These are phyloP conservation scores for Onychomys arenicola DNA, from an alignment of 2,797 vertebrate species.

Conservation along the genomic window DNA sequence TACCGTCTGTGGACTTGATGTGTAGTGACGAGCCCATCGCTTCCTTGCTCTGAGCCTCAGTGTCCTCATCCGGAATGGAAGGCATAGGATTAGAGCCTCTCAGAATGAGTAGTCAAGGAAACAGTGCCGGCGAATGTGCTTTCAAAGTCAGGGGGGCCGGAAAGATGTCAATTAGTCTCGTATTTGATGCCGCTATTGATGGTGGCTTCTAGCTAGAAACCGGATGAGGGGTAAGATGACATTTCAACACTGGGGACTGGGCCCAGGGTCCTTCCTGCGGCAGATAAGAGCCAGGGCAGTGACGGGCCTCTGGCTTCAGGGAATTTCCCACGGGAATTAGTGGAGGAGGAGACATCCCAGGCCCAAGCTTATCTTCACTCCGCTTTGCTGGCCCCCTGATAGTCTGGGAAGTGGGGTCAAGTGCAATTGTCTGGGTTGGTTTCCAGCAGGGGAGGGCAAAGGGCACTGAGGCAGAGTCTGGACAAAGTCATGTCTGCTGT, in stretches of 20 bases:
- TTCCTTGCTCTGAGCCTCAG: background rate
- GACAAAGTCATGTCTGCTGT: background rate
- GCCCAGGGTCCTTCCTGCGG: constrained; percentile 59
- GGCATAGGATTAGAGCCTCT: background rate
- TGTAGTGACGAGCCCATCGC: background rate
- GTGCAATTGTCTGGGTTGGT: constrained; percentile 77
- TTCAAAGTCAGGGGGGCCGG: background rate
- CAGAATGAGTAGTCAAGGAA: background rate
- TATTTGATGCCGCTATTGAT: background rate
- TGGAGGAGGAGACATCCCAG: constrained; percentile 58
- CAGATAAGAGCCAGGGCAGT: constrained; percentile 70
- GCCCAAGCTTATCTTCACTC: constrained; percentile 71
- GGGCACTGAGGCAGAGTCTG: constrained; percentile 23
- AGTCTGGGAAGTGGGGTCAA: constrained; percentile 78
- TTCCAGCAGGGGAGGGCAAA: constrained; percentile 63
- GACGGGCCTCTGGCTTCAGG: constrained; percentile 21
- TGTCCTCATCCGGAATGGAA: background rate
- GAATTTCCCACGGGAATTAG: constrained; percentile 80
- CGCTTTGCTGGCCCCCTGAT: background rate
- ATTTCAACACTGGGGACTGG: constrained; percentile 66
- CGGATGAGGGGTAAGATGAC: constrained; percentile 72
- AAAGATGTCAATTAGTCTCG: constrained; percentile 33
- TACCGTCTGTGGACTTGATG: background rate
- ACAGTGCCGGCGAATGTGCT: background rate
- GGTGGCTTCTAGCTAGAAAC: constrained; percentile 55